Percentiles rank a stretch among this genome's conserved stretches.
Conservation (phyloP, 2,888 invertebrate species). For the Agrilus biguttatus region DNA sequence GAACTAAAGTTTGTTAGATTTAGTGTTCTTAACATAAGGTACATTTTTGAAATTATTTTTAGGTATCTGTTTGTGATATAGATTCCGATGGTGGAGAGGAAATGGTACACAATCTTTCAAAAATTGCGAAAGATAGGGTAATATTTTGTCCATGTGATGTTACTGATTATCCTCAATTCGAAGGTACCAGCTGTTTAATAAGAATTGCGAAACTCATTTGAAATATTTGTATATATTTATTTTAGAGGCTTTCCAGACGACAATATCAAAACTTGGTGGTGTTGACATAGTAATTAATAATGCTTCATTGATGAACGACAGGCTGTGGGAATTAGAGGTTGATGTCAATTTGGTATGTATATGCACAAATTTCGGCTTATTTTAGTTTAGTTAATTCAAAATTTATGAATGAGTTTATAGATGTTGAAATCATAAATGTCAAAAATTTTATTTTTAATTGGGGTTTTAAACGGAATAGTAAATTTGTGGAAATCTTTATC, state of each 20-base stretch:
- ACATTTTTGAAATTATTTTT: conserved; percentile 8
- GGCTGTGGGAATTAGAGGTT: conserved; percentile 27
- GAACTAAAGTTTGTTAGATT: too few relatives aligned
- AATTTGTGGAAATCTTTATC: too few relatives aligned
- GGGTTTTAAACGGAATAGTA: too few relatives aligned
- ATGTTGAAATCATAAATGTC: too few relatives aligned
- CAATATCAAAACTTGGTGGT: conserved; percentile 54
- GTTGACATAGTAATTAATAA: conserved; percentile 55
- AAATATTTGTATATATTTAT: conserved; percentile 10
- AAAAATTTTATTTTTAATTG: too few relatives aligned
- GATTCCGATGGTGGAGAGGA: conserved; percentile 56
- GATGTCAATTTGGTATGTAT: conserved; percentile 56
- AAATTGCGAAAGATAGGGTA: conserved; percentile 54
- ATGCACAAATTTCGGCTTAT: not conserved
- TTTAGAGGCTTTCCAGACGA: conserved; percentile 59
- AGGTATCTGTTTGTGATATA: conserved; percentile 64
- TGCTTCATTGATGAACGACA: conserved; percentile 27
- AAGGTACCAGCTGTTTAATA: conserved; percentile 37
- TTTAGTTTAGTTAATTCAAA: too few relatives aligned
- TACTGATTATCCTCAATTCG: conserved; percentile 64
- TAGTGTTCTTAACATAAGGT: too few relatives aligned
- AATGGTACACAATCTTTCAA: conserved; percentile 47
- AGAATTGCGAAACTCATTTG: not conserved
- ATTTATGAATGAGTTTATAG: too few relatives aligned
- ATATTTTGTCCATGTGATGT: conserved; percentile 63